phyloP scores from a whole-genome alignment of 2,888 invertebrate genomes.

The Dione juno region DNA sequence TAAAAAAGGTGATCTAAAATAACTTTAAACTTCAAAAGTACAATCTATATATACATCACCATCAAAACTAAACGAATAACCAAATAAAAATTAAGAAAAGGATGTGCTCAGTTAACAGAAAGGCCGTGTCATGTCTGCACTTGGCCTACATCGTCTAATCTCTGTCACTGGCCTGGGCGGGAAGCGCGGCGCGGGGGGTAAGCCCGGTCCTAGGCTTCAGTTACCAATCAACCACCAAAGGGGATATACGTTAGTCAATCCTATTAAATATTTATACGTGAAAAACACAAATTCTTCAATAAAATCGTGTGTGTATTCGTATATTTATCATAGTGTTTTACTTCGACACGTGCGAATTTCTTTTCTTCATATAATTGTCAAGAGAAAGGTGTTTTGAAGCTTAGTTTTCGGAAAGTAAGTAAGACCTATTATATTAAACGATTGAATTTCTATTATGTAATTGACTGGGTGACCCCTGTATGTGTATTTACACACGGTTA shows the following conservation, averaged over 20 bases:
- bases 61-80: conserved; percentile 11
- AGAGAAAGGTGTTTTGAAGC: not conserved
- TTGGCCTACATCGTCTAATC: conserved; percentile 47
- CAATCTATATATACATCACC: not conserved
- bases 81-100: conserved; percentile 30
- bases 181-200: conserved; percentile 55
- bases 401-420: conserved; percentile 61
- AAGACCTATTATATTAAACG: conserved; percentile 44
- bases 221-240: conserved; percentile 59
- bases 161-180: conserved; percentile 67
- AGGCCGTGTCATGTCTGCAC: conserved; percentile 39
- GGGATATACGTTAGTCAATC: conserved; percentile 54
- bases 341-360: conserved; percentile 55
- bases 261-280: conserved; percentile 58
- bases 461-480: conserved; percentile 39
- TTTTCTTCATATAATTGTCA: not conserved
- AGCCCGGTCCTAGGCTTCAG: conserved; percentile 73
- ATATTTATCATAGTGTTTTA: conserved; percentile 51
- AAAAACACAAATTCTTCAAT: conserved; percentile 70
- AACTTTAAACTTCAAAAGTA: not conserved
- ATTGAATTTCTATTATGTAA: conserved; percentile 45
- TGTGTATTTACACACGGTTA: conserved; percentile 22
- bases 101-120: conserved; percentile 35
- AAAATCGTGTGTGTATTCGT: conserved; percentile 59
- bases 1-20: no score